Base-by-base conservation (phyloP, 2,113 vertebrate genomes). In the Oophaga pumilio region DNA sequence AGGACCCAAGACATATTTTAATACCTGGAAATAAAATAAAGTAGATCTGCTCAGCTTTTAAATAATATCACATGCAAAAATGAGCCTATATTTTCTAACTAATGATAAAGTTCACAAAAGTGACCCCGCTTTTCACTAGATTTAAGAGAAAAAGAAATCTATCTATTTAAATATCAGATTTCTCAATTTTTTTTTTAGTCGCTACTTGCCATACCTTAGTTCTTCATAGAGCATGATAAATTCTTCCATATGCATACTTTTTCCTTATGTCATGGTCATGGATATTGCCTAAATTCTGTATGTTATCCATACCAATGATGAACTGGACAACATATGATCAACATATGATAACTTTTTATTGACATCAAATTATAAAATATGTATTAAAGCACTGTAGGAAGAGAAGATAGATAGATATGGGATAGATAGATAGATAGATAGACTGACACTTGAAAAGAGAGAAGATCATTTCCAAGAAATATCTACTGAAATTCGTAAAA, bases 1-100 rank as follows among this genome's bases (percentile, higher is more conserved):
- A 83, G 90, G 78, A 15, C 71, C 69, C 62, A 28, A 85, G 87
- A 79, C 50, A 88, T 73, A 81, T 90, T 85, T 90, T 91, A 91
- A 89, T 84, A 89, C 5, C 24, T 90, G 86, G 91, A 92, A 89
- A 18, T 87, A 53, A 59, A 88, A 84, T 88, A 90, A 89, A 86
- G 89, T 93, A 90, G 88, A 74, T 76, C 33, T 62, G 57, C 28
- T 50, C 43, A 22, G 53, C 28, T 64, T 85, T 85, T 85, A 77
- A 85, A 77, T 85, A 77, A 85, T 85, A 60, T 85, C 56, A 85
- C 74, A 85, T 85, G 84, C 84, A 85, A 76, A 73, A 74, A 85
- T 85, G 68, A 85, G 60, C 33, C 62, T 68, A 82, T 68, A 82
- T 82, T 82, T 82, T 82, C 60, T 68, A 66, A 52, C 80, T 82